Conservation (phyloP, 2,113 vertebrate species). For the Zeus faber region DNA sequence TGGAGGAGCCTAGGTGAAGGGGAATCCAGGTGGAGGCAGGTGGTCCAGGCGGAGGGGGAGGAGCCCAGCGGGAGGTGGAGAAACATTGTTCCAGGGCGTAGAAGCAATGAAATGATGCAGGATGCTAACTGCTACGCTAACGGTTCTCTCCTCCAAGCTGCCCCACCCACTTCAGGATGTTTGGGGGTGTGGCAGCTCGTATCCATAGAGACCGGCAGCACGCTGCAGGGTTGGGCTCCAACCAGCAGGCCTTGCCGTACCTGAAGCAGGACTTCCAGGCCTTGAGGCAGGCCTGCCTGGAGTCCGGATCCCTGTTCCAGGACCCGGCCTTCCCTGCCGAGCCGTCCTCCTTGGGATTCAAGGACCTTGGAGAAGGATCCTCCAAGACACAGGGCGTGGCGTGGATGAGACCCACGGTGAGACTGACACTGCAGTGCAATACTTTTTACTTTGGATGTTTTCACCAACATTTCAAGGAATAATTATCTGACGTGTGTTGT, state of each 20-base stretch:
- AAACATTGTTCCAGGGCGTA: too few relatives aligned
- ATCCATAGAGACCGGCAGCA: not conserved
- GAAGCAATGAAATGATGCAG: too few relatives aligned
- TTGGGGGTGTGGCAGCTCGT: not conserved
- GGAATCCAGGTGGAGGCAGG: too few relatives aligned
- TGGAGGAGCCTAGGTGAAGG: too few relatives aligned
- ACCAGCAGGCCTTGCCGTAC: constrained; percentile 50
- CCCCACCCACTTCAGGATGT: not conserved
- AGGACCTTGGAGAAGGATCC: constrained; percentile 78
- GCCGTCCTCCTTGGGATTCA: constrained; percentile 80
- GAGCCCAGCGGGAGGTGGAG: too few relatives aligned
- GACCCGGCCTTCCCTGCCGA: constrained; percentile 83
- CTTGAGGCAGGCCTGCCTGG: constrained; percentile 71
- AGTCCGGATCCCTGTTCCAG: constrained; percentile 74
- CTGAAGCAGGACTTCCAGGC: constrained; percentile 81
- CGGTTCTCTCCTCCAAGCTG: not conserved
- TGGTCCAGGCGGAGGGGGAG: too few relatives aligned
- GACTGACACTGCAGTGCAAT: too few relatives aligned
- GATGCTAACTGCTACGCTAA: too few relatives aligned
- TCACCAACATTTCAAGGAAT: too few relatives aligned
- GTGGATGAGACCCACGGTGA: constrained; percentile 88
- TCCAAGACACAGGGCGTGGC: constrained; percentile 76
- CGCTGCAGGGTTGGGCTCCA: not conserved
- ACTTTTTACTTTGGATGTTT: too few relatives aligned
- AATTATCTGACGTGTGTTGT: too few relatives aligned